A percentile compares a stretch with the other conserved stretches of the same genome.
phyloP scores from a whole-genome alignment of 2,113 vertebrate genomes.

The Aegithalos caudatus region DNA sequence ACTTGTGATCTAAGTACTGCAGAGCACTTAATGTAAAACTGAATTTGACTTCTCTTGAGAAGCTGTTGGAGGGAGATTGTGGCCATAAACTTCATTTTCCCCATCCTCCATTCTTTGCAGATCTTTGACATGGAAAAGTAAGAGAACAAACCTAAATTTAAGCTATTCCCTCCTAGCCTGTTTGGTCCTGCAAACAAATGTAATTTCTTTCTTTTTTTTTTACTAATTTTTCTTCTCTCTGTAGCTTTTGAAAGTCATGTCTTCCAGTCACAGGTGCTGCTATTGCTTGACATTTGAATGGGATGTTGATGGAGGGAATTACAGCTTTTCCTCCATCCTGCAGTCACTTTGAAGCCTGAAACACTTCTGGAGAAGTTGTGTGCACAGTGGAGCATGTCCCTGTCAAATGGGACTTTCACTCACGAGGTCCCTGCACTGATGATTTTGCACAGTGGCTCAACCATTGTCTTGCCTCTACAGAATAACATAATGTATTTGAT shows the following conservation, averaged over 20 bases:
- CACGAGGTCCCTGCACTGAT: accelerated
- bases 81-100: not conserved
- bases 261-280: not conserved
- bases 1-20: conserved; percentile 3
- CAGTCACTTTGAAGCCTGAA: not conserved
- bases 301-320: not conserved
- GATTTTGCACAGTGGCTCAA: not conserved
- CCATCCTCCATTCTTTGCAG: not conserved
- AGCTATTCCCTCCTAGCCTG: not conserved
- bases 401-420: not conserved
- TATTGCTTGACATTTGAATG: not conserved
- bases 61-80: not conserved
- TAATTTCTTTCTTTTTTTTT: not conserved
- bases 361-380: not conserved
- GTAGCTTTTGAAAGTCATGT: not conserved
- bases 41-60: not conserved
- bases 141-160: not conserved
- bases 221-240: not conserved
- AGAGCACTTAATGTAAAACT: not conserved
- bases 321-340: not conserved
- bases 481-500: not conserved
- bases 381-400: not conserved
- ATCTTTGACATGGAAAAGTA: not conserved
- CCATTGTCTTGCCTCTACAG: not conserved
- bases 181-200: not conserved